A percentile compares a stretch with the other conserved stretches of the same genome.
Evolutionary conservation across 2,888 invertebrate species (phyloP).

Genomic region (Chesias legatella): DNA sequence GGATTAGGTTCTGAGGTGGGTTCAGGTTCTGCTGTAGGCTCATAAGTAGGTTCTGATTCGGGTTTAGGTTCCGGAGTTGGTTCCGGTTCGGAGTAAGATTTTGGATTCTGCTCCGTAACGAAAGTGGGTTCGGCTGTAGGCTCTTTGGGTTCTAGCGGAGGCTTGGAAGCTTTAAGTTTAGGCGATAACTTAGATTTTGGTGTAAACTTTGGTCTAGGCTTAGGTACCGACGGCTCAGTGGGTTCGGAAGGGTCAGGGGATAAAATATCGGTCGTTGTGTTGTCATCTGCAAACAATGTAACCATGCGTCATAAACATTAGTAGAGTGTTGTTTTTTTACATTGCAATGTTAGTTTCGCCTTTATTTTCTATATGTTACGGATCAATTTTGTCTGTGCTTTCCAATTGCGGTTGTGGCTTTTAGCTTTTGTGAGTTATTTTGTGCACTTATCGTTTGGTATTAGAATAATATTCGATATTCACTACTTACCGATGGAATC

Average conservation of each 20-base stretch:
- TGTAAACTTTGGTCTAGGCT: conserved; percentile 45
- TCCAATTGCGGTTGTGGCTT: conserved; percentile 33
- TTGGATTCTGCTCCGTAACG: conserved; percentile 12
- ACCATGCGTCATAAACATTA: conserved; percentile 67
- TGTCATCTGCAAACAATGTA: conserved; percentile 71
- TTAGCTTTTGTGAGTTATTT: conserved; percentile 32
- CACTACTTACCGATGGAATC: conserved; percentile 47
- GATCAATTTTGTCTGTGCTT: conserved; percentile 24
- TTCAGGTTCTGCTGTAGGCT: conserved; percentile 36
- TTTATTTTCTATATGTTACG: conserved; percentile 13
- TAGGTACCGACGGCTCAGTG: conserved; percentile 38
- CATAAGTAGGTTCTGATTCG: conserved; percentile 31
- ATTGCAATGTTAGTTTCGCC: conserved; percentile 36
- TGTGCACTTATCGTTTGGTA: conserved; percentile 23
- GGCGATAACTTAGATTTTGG: conserved; percentile 36
- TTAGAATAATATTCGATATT: no score
- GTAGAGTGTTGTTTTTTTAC: conserved; percentile 34
- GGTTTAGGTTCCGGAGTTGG: conserved; percentile 17
- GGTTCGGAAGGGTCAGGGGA: conserved; percentile 39
- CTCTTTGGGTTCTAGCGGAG: conserved; percentile 54
- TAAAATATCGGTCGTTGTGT: conserved; percentile 56
- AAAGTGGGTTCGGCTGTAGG: conserved; percentile 31
- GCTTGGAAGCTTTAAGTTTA: conserved; percentile 37
- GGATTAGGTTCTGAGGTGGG: conserved; percentile 33
- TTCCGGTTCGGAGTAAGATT: conserved; percentile 11